These are phyloP conservation scores for Orgyia antiqua DNA, from an alignment of 2,888 invertebrate species.

Conservation along the genomic window DNA sequence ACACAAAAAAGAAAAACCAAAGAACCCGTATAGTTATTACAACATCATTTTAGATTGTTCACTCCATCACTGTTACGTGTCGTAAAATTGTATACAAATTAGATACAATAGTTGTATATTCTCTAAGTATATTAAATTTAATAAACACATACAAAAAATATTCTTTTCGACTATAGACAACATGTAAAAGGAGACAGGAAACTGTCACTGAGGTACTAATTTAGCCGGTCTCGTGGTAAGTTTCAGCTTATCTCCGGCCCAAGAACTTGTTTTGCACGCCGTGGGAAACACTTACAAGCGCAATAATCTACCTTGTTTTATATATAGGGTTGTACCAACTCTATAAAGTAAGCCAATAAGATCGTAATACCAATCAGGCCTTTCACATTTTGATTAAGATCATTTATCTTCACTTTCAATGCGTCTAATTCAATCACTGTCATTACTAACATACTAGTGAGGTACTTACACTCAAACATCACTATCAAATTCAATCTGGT, in stretches of 20 bases:
- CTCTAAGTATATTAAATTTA: not conserved
- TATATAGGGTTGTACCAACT: slow-evolving; percentile 54
- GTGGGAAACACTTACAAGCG: slow-evolving; percentile 70
- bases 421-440: slow-evolving; percentile 21
- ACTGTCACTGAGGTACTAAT: slow-evolving; percentile 70
- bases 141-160: slow-evolving; percentile 13
- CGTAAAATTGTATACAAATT: no score
- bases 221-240: slow-evolving; percentile 61
- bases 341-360: slow-evolving; percentile 22
- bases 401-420: slow-evolving; percentile 28
- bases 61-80: no score
- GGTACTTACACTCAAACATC: slow-evolving; percentile 19
- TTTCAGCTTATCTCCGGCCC: slow-evolving; percentile 64
- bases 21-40: no score
- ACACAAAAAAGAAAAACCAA: no score
- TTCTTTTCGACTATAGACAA: slow-evolving; percentile 29
- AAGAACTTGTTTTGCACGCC: slow-evolving; percentile 70
- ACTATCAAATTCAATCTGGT: slow-evolving; percentile 26
- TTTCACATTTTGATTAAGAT: slow-evolving; percentile 38
- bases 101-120: no score
- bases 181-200: slow-evolving; percentile 60
- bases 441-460: slow-evolving; percentile 20
- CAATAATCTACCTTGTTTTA: slow-evolving; percentile 64
- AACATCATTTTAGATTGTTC: no score
- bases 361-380: slow-evolving; percentile 29